Evolutionary conservation across 2,888 invertebrate genomes (phyloP).

Genomic region (Dermolepida albohirtum): DNA sequence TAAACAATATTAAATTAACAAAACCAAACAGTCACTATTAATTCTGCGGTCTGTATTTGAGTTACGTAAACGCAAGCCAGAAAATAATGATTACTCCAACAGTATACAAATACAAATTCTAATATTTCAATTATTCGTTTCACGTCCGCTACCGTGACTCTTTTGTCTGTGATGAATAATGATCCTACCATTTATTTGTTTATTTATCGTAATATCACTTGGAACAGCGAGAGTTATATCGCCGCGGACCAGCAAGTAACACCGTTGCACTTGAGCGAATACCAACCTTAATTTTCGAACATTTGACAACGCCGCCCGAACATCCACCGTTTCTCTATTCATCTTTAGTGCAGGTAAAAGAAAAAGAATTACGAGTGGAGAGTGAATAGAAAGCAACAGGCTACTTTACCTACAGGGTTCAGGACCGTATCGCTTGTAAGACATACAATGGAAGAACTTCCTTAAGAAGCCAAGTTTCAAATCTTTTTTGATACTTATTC

Average conservation of each 20-base stretch:
- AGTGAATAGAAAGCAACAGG: slow-evolving; percentile 28
- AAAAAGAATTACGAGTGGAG: slow-evolving; percentile 17
- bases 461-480: too few relatives aligned
- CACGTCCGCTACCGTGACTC: slow-evolving; percentile 38
- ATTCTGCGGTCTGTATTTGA: slow-evolving; percentile 41
- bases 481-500: too few relatives aligned
- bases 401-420: slow-evolving; percentile 6
- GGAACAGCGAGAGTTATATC: neutral
- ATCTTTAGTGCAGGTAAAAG: slow-evolving; percentile 22
- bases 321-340: slow-evolving; percentile 12
- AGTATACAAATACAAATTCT: slow-evolving; percentile 30
- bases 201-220: slow-evolving; percentile 39
- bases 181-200: slow-evolving; percentile 37
- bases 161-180: slow-evolving; percentile 41
- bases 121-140: slow-evolving; percentile 41
- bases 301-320: slow-evolving; percentile 27
- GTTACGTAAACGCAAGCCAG: slow-evolving; percentile 40
- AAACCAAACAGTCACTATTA: slow-evolving; percentile 43
- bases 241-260: neutral
- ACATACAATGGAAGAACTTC: too few relatives aligned
- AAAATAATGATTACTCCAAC: slow-evolving; percentile 41
- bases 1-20: slow-evolving; percentile 44
- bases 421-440: too few relatives aligned
- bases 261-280: slow-evolving; percentile 11
- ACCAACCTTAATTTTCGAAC: slow-evolving; percentile 1